Conservation (phyloP, 2,888 invertebrate species). For the Zaprionus bogoriensis region DNA sequence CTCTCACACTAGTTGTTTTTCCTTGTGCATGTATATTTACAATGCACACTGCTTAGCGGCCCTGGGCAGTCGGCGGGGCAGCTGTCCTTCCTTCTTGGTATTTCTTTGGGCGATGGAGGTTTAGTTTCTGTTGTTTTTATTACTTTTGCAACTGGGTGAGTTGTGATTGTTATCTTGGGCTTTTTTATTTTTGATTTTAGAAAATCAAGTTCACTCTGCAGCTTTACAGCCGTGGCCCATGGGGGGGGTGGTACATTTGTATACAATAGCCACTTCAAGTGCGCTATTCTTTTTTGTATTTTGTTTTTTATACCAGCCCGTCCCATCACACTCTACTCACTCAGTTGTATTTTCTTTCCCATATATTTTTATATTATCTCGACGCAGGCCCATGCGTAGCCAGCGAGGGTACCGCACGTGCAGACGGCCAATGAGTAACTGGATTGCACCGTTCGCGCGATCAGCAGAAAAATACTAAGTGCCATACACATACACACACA, state of each 20-base stretch:
- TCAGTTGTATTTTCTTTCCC: too few relatives aligned
- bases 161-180: too few relatives aligned
- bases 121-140: constrained; percentile 1
- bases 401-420: constrained; percentile 53
- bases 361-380: too few relatives aligned
- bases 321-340: too few relatives aligned
- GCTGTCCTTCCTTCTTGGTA: background rate
- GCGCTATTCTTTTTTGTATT: too few relatives aligned
- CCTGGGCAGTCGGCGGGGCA: constrained; percentile 16
- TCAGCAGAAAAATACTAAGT: constrained; percentile 44
- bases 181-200: too few relatives aligned
- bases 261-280: too few relatives aligned
- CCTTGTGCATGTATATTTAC: background rate
- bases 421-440: constrained; percentile 68
- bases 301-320: too few relatives aligned
- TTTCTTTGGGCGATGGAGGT: constrained; percentile 3
- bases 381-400: constrained; percentile 2
- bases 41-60: constrained; percentile 1
- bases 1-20: too few relatives aligned
- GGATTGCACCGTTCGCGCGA: constrained; percentile 48
- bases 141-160: constrained; percentile 4
- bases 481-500: constrained; percentile 24
- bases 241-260: too few relatives aligned
- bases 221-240: too few relatives aligned
- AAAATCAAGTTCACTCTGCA: too few relatives aligned